Evolutionary conservation across 2,113 vertebrate genomes (phyloP).

Genomic region (Oophaga pumilio): DNA sequence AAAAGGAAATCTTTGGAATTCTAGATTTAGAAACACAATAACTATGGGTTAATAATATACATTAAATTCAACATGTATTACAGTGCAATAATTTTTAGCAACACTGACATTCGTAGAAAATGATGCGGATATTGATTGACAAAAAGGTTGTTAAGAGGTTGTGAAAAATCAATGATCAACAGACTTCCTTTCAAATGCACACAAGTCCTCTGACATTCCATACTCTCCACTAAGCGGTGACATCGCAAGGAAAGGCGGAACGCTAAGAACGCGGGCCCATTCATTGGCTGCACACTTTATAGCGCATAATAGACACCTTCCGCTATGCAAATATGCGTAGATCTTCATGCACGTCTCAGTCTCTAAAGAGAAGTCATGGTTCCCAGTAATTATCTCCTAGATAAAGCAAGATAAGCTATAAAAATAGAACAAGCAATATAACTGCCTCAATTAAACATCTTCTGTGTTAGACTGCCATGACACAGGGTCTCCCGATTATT

Average conservation of each 20-base stretch:
- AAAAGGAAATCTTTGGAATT: too few species aligned
- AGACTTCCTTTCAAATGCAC: background rate
- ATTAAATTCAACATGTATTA: background rate
- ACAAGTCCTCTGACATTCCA: background rate
- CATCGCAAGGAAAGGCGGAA: background rate
- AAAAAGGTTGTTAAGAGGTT: background rate
- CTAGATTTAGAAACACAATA: too few species aligned
- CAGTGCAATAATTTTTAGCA: background rate
- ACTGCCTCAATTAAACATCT: background rate
- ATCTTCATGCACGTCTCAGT: background rate
- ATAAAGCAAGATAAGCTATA: background rate
- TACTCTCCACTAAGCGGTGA: background rate
- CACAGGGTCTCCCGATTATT: background rate
- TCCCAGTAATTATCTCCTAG: background rate
- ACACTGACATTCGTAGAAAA: background rate
- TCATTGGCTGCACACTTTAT: background rate
- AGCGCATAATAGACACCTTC: background rate
- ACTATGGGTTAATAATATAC: too few species aligned
- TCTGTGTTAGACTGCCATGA: background rate
- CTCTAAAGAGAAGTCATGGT: background rate
- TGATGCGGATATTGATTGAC: background rate
- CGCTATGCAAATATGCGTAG: background rate
- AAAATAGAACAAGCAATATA: slow-evolving; percentile 1
- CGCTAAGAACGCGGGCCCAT: background rate
- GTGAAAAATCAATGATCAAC: background rate